Conservation (phyloP, 1,140 invertebrate genomes). For the Portunus trituberculatus region DNA sequence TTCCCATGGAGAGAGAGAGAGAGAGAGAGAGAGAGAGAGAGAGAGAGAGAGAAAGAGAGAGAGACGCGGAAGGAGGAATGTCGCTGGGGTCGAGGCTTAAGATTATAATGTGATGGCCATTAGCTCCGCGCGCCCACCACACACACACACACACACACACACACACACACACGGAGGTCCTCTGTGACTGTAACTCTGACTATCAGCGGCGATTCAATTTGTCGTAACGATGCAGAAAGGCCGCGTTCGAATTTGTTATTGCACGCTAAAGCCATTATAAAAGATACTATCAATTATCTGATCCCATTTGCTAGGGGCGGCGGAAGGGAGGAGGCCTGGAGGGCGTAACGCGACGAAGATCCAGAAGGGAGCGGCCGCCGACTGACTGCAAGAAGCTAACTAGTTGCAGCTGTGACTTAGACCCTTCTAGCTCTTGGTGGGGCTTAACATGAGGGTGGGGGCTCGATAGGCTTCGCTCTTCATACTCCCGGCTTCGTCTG, state of each 20-base stretch:
- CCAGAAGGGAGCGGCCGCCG: too few species aligned
- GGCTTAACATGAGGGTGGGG: constrained; percentile 68
- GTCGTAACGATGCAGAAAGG: constrained; percentile 66
- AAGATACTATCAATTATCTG: constrained; percentile 75
- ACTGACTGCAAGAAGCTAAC: constrained; percentile 10
- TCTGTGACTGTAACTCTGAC: constrained; percentile 47
- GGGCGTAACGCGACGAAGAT: background rate
- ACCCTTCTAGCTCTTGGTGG: constrained; percentile 57
- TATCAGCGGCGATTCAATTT: constrained; percentile 73
- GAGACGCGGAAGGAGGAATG: background rate
- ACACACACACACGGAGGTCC: constrained; percentile 18
- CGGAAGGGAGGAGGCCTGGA: background rate
- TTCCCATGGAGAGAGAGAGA: background rate
- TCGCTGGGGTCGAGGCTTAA: background rate
- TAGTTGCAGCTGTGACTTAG: constrained; percentile 48
- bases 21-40: background rate
- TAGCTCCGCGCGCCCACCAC: background rate
- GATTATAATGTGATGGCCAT: constrained; percentile 29
- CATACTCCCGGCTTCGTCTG: background rate
- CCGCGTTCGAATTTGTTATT: constrained; percentile 71
- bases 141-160: constrained; percentile 17
- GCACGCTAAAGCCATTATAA: constrained; percentile 73
- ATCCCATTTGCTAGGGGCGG: constrained; percentile 57
- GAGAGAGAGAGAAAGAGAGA: constrained; percentile 5
- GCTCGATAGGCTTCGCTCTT: constrained; percentile 62